phyloP scores from a whole-genome alignment of 2,797 vertebrate genomes.

The Bradypus variegatus region DNA sequence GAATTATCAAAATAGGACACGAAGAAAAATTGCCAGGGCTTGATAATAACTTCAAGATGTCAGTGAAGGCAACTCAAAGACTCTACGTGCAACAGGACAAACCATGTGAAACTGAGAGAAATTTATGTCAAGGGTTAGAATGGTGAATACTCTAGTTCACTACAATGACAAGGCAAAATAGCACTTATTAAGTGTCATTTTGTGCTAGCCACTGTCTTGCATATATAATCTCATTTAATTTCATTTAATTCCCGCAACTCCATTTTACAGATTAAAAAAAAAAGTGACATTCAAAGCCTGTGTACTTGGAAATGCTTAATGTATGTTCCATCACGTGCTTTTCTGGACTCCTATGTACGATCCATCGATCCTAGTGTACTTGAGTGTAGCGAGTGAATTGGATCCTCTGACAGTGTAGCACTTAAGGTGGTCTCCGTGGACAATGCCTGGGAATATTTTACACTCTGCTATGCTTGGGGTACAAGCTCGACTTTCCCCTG shows the following conservation, averaged over 20 bases:
- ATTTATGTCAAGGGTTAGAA: fast-evolving
- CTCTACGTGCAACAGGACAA: fast-evolving
- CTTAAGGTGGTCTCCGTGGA: no score
- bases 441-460: fast-evolving
- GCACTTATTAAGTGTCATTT: background rate
- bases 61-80: background rate
- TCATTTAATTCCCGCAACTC: background rate
- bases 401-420: fast-evolving
- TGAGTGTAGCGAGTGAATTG: background rate
- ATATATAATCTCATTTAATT: background rate
- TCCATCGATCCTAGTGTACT: background rate
- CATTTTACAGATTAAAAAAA: background rate
- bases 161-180: fast-evolving
- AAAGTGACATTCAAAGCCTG: background rate
- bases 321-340: fast-evolving
- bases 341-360: background rate
- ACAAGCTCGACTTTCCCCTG: fast-evolving
- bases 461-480: fast-evolving
- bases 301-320: background rate
- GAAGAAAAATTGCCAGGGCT: no score
- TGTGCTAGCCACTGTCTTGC: background rate
- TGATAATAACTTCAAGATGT: background rate
- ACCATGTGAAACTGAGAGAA: no score
- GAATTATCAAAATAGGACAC: background rate
- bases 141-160: background rate